These are phyloP conservation scores for Pachyuromys duprasi DNA, from an alignment of 2,797 vertebrate genomes.

Conservation along the genomic window DNA sequence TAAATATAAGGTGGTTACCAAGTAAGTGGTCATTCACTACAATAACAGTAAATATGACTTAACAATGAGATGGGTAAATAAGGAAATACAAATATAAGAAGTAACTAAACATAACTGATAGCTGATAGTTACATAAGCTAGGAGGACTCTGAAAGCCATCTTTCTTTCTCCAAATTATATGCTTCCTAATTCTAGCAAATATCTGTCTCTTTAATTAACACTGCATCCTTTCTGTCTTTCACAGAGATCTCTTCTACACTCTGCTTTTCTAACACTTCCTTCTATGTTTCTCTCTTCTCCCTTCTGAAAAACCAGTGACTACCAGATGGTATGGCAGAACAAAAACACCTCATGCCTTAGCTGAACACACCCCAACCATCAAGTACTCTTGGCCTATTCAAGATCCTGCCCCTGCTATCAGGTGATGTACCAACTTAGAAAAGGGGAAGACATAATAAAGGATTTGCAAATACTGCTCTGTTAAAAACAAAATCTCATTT, in stretches of 20 bases:
- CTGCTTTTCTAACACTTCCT: neutral
- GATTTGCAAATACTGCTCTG: neutral
- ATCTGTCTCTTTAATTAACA: neutral
- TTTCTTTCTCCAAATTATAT: too few species aligned
- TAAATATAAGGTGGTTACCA: neutral
- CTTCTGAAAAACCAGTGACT: neutral
- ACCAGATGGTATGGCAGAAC: too few species aligned
- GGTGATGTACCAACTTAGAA: neutral
- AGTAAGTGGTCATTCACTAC: neutral
- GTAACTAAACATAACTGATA: neutral
- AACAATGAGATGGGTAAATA: neutral
- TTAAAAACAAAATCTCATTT: conserved; percentile 9
- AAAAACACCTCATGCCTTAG: neutral
- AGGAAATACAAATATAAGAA: neutral
- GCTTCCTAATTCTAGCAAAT: neutral
- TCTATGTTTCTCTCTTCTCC: neutral
- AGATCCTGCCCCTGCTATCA: neutral
- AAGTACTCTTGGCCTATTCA: neutral
- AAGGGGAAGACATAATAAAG: neutral
- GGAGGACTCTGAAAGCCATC: neutral
- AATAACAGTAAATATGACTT: neutral
- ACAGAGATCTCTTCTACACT: neutral
- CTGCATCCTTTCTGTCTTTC: neutral
- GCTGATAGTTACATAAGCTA: neutral
- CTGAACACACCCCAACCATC: neutral